Evolutionary conservation across 2,113 vertebrate genomes (phyloP).

Genomic region (rat (Rattus norvegicus)): GRCr8 NC_086032.1:38069501-38070000

Average conservation of each 20-base stretch:
- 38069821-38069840: not conserved
- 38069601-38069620: not conserved
- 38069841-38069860: not conserved
- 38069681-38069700: not conserved
- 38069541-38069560: not conserved
- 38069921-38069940: not conserved
- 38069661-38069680: not conserved
- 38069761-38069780: not conserved
- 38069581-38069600: not conserved
- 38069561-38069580: not conserved
- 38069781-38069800: not conserved
- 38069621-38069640: not conserved
- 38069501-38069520: not conserved
- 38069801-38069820: not conserved
- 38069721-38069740: not conserved
- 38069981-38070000: not conserved
- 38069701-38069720: not conserved
- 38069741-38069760: not conserved
- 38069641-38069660: not conserved
- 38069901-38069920: not conserved
- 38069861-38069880: not conserved
- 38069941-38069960: not conserved
- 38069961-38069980: not conserved
- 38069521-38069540: not conserved
- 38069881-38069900: not conserved